Percentiles rank a stretch among this genome's conserved stretches.
Evolutionary conservation across 2,888 invertebrate species (phyloP).

Genomic region (Cabera pusaria): DNA sequence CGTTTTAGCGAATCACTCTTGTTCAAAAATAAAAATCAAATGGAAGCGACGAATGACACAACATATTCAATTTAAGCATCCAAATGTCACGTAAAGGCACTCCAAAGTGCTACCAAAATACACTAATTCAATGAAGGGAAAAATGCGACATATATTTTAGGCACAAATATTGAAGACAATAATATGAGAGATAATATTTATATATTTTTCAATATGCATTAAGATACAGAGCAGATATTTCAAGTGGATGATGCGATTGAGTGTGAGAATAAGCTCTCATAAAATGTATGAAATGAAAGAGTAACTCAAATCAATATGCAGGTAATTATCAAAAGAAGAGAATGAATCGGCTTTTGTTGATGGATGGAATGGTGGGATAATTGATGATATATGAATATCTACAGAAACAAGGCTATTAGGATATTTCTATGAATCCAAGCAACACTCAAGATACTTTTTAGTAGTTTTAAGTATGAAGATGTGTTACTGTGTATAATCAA

Average conservation of each 20-base stretch:
- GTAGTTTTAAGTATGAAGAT: constrained; percentile 4
- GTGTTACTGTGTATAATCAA: constrained; percentile 8
- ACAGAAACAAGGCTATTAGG: too few relatives aligned
- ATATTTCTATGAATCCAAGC: too few relatives aligned
- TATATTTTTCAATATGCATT: constrained; percentile 18
- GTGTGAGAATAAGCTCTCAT: constrained; percentile 33
- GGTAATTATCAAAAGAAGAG: too few relatives aligned
- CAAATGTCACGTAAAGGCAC: constrained; percentile 48
- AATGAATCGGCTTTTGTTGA: too few relatives aligned
- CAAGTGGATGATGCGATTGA: constrained; percentile 31
- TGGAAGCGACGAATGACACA: constrained; percentile 46
- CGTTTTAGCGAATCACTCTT: constrained; percentile 51
- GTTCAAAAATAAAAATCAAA: constrained; percentile 34
- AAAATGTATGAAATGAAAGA: constrained; percentile 3
- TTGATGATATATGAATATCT: too few relatives aligned
- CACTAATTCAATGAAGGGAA: constrained; percentile 21
- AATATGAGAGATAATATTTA: constrained; percentile 9
- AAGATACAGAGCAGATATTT: constrained; percentile 22
- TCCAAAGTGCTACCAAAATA: constrained; percentile 49
- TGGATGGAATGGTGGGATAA: too few relatives aligned
- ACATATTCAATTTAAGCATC: constrained; percentile 44
- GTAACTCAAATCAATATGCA: too few relatives aligned
- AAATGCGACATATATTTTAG: constrained; percentile 3
- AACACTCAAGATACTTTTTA: too few relatives aligned
- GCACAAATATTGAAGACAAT: constrained; percentile 3